Percentiles rank a stretch among this genome's conserved stretches.
Conservation (phyloP, 92 coral and sea anemone genomes). For the Nematostella vectensis region DNA sequence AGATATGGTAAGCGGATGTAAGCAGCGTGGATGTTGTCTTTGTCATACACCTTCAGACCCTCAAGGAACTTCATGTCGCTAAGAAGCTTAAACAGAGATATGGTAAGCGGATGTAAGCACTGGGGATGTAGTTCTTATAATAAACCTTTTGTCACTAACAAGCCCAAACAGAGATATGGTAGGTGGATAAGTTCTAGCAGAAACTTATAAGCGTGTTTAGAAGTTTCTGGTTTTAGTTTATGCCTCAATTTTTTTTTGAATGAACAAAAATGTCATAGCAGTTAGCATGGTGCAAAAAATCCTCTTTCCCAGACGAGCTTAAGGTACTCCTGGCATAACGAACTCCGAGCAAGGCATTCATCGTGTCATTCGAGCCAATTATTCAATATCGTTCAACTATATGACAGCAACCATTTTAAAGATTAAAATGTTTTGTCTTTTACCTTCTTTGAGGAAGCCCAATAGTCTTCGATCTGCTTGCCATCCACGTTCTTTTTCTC, state of each 20-base stretch:
- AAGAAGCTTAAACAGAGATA: no score
- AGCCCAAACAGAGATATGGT: no score
- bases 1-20: background rate
- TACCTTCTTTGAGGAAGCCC: slow-evolving; percentile 98
- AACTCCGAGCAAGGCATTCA: no score
- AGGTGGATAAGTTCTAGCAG: background rate
- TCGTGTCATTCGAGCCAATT: no score
- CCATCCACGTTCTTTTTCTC: slow-evolving; percentile 87
- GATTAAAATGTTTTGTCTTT: no score
- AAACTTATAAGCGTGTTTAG: background rate
- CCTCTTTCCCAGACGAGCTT: no score
- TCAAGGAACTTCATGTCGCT: slow-evolving; percentile 94
- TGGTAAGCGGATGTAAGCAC: no score
- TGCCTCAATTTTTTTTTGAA: background rate
- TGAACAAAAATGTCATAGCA: no score
- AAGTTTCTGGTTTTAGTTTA: background rate
- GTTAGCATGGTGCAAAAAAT: no score
- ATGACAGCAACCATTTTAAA: no score
- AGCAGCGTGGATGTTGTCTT: slow-evolving; percentile 73
- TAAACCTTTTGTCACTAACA: slow-evolving; percentile 80
- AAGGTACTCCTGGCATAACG: no score
- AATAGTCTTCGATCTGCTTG: slow-evolving; percentile 85
- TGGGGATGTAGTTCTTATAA: slow-evolving; percentile 81
- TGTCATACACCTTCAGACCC: slow-evolving; percentile 75
- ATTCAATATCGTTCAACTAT: no score